Evolutionary conservation across 1,140 invertebrate genomes (phyloP).

Genomic region (Panagrolaimus sp.): DNA sequence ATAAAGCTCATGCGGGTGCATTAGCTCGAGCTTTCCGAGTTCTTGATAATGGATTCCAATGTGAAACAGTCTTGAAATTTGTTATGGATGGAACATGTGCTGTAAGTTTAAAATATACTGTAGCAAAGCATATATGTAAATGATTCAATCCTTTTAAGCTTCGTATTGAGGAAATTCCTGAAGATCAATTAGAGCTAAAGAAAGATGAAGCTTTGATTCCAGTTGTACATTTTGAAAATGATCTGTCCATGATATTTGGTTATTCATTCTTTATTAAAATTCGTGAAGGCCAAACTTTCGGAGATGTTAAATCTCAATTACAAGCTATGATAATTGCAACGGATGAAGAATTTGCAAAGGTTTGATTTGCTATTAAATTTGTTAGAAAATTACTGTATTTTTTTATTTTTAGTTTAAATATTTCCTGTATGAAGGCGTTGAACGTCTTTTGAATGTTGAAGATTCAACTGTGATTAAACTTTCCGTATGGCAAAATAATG

Average conservation of each 20-base stretch:
- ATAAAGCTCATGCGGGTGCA: not conserved
- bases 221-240: not conserved
- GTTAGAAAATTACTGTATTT: too few relatives aligned
- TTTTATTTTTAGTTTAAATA: too few relatives aligned
- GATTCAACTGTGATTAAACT: too few relatives aligned
- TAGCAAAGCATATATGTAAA: not conserved
- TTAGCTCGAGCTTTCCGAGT: not conserved
- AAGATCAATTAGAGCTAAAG: not conserved
- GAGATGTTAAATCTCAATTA: not conserved
- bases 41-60: not conserved
- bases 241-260: not conserved
- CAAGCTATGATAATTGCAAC: too few relatives aligned
- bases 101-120: not conserved
- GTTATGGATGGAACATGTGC: not conserved
- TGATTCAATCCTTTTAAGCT: not conserved
- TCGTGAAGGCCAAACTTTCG: not conserved
- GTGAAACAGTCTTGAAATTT: slow-evolving; percentile 1
- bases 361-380: too few relatives aligned
- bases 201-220: not conserved
- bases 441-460: too few relatives aligned
- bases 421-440: too few relatives aligned
- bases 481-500: too few relatives aligned
- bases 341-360: too few relatives aligned
- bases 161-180: slow-evolving; percentile 6
- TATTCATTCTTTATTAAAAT: slow-evolving; percentile 14